Evolutionary conservation across 2,888 invertebrate species (phyloP), one percentile per base, ranked within the genome.

Genomic region (Lysandra bellargus): DNA sequence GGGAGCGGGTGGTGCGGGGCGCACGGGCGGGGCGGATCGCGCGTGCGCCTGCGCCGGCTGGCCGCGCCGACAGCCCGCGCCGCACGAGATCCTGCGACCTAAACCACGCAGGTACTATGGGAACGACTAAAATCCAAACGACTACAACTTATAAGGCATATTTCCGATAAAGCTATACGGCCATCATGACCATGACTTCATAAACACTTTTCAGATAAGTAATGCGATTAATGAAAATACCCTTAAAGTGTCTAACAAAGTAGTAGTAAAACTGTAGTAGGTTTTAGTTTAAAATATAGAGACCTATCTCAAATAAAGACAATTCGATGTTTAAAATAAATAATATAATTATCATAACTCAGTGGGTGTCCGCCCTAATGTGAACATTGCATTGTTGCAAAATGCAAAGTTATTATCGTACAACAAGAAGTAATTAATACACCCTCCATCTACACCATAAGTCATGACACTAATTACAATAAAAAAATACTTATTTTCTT

Each of bases 71-170:
- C 92, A 89, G 84, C 92, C 92, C 80, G 96, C 97, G 84, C 97
- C 97, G 85, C 98, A 98, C 92, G 98, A 98, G 92, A 98, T 98
- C 87, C 95, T 98, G 83, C 95, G 98, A 82, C 98, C 98, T 14
- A 98, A 98, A 89, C 98, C 98, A 12, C 96, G 98, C 89, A 96
- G 98, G 97, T 97, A 92, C 74, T 53, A 14, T 53, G 3, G 9
- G 53, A 53, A 53, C 53, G 3, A 53, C 44, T 44, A 44, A 44
- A 44, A 44, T 44, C 44, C 44, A 7, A 44, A 44, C 44, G 44
- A 44, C 44, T 44, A 40, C 6, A 44, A 5, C 9, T 5, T 53
- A 3, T 53, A 14, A 53, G 53, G 12, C 53, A 14, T 53, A 53
- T 53, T 12, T 53, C 3, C 3, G 53, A 53, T 53, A 2, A 53